phyloP scores from a whole-genome alignment of 2,888 invertebrate genomes.

The Eretmocerus hayati region DNA sequence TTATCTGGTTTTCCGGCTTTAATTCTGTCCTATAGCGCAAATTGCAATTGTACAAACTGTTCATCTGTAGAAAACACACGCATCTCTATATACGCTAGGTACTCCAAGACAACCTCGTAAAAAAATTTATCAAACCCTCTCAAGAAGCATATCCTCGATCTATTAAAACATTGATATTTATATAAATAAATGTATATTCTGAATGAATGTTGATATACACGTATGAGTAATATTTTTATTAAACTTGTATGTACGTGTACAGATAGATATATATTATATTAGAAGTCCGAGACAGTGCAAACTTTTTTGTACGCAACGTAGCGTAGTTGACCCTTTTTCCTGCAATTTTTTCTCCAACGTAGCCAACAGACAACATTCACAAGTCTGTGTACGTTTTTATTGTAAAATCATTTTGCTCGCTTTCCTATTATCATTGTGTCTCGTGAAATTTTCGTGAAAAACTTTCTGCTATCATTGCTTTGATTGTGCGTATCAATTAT shows the following conservation, averaged over 20 bases:
- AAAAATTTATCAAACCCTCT: slow-evolving; percentile 1
- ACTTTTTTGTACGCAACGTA: slow-evolving; percentile 3
- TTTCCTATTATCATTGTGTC: slow-evolving; percentile 10
- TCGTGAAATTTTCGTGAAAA: background rate
- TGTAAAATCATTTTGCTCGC: slow-evolving; percentile 34
- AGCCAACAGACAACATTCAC: slow-evolving; percentile 24
- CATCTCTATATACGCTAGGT: no score
- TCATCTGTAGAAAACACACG: no score
- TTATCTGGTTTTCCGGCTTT: no score
- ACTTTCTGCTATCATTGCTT: slow-evolving; percentile 5
- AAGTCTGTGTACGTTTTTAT: slow-evolving; percentile 34
- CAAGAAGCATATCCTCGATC: slow-evolving; percentile 1
- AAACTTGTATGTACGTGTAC: slow-evolving; percentile 10
- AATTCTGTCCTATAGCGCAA: no score
- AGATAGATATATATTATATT: slow-evolving; percentile 11
- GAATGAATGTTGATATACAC: background rate
- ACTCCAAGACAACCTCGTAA: slow-evolving; percentile 3
- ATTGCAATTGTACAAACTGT: no score
- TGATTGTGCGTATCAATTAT: slow-evolving; percentile 15
- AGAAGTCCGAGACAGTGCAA: slow-evolving; percentile 17
- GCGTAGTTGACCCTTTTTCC: no score
- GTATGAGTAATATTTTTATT: background rate
- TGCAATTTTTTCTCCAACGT: no score
- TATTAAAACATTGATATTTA: slow-evolving; percentile 3
- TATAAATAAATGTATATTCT: background rate